Evolutionary conservation across 2,888 invertebrate genomes (phyloP).

Genomic region (Hybos culiciformis): DNA sequence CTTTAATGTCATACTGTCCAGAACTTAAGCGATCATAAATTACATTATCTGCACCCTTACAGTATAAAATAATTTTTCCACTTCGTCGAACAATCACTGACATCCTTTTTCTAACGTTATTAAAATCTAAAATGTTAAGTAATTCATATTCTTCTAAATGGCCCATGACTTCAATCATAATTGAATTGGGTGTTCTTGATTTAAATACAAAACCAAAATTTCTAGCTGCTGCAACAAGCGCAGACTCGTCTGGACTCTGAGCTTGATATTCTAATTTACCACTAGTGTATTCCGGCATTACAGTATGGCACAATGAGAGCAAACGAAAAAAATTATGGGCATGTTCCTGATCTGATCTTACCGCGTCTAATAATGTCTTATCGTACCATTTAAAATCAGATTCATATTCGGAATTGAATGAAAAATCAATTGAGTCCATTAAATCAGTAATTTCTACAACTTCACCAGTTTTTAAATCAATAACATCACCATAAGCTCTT

Average conservation of each 20-base stretch:
- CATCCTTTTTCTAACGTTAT: constrained; percentile 98
- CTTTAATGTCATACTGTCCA: constrained; percentile 61
- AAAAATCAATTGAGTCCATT: constrained; percentile 77
- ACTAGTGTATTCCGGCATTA: constrained; percentile 89
- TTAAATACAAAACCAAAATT: constrained; percentile 98
- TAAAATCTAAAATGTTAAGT: constrained; percentile 95
- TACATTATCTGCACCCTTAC: constrained; percentile 97
- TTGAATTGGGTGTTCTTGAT: constrained; percentile 82
- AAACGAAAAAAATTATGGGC: constrained; percentile 82
- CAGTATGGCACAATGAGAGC: constrained; percentile 93
- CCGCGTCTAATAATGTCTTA: constrained; percentile 66
- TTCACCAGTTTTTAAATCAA: constrained; percentile 78
- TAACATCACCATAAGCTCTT: constrained; percentile 78
- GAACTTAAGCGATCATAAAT: constrained; percentile 83
- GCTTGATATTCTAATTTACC: constrained; percentile 54
- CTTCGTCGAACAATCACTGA: constrained; percentile 82
- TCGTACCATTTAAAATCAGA: constrained; percentile 92
- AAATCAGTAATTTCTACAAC: constrained; percentile 75
- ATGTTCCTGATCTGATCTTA: constrained; percentile 56
- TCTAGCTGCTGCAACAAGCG: constrained; percentile 91
- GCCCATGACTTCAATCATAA: constrained; percentile 80
- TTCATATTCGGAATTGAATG: constrained; percentile 87
- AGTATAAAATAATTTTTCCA: constrained; percentile 74
- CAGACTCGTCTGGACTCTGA: constrained; percentile 96
- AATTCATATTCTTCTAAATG: constrained; percentile 80